These are phyloP conservation scores for Aleadryas rufinucha DNA, from an alignment of 2,113 vertebrate genomes.

Conservation along the genomic window DNA sequence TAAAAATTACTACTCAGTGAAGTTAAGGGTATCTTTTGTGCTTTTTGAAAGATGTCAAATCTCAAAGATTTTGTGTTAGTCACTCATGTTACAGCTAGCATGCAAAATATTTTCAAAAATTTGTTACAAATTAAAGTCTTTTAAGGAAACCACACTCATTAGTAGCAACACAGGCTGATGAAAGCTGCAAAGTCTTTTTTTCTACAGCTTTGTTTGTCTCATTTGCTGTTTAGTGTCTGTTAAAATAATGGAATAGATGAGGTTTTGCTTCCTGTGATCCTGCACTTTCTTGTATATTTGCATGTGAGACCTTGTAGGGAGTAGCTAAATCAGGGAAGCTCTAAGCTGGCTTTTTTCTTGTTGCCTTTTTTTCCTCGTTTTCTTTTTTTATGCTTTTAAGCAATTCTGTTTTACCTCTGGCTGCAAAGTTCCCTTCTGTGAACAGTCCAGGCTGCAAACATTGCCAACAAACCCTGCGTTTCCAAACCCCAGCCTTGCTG, in stretches of 20 bases:
- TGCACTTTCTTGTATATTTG: background rate
- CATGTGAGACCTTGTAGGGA: background rate
- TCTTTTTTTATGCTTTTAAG: background rate
- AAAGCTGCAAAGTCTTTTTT: background rate
- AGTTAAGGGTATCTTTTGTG: background rate
- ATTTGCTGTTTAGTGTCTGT: background rate
- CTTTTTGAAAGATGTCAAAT: background rate
- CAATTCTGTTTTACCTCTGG: background rate
- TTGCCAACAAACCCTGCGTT: rapidly evolving
- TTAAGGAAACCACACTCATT: background rate
- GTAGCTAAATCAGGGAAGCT: background rate
- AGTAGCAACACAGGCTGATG: background rate
- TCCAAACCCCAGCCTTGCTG: background rate
- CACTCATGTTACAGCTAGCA: background rate
- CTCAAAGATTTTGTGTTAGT: background rate
- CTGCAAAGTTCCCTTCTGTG: background rate
- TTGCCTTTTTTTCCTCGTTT: background rate
- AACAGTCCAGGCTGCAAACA: background rate
- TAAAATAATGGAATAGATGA: background rate
- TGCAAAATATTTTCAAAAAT: background rate
- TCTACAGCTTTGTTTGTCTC: background rate
- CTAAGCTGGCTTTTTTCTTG: background rate
- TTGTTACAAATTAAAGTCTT: background rate
- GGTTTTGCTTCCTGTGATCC: background rate
- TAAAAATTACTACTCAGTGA: background rate